Conservation (phyloP, 1,140 invertebrate genomes). For the Cephus cinctus region DNA sequence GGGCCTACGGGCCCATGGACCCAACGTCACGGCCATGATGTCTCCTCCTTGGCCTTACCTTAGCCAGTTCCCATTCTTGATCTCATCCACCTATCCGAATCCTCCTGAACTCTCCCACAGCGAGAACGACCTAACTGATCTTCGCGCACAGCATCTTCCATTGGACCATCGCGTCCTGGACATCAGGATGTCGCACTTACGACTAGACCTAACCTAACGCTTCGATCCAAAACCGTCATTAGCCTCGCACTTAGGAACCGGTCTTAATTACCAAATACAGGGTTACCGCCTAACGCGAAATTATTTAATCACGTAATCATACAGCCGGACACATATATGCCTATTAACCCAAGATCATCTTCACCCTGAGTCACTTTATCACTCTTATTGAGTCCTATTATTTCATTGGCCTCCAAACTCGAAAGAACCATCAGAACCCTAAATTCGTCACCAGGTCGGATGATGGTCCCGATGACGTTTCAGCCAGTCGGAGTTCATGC, state of each 20-base stretch:
- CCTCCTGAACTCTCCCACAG: too few relatives aligned
- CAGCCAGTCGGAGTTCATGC: too few relatives aligned
- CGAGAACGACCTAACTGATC: too few relatives aligned
- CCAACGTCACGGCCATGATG: neutral
- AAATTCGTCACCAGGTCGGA: too few relatives aligned
- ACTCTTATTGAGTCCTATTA: neutral
- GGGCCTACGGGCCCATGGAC: conserved; percentile 14
- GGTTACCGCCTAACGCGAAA: conserved; percentile 12
- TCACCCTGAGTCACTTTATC: neutral
- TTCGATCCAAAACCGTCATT: neutral
- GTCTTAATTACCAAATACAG: conserved; percentile 34
- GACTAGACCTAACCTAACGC: too few relatives aligned
- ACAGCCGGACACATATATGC: neutral
- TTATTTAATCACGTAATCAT: conserved; percentile 5
- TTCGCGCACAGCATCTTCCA: too few relatives aligned
- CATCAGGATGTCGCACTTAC: too few relatives aligned
- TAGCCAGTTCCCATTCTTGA: conserved; percentile 11
- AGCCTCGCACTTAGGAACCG: conserved; percentile 5
- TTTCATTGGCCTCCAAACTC: conserved; percentile 5
- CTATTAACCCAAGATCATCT: too few relatives aligned
- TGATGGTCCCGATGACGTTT: too few relatives aligned
- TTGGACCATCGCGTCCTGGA: too few relatives aligned
- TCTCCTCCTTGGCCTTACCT: neutral
- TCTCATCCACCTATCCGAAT: conserved; percentile 9
- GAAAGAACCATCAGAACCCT: too few relatives aligned